Evolutionary conservation across 2,888 invertebrate species (phyloP), one percentile per base, ranked within the genome.

Genomic region (Steinernema hermaphroditum): DNA sequence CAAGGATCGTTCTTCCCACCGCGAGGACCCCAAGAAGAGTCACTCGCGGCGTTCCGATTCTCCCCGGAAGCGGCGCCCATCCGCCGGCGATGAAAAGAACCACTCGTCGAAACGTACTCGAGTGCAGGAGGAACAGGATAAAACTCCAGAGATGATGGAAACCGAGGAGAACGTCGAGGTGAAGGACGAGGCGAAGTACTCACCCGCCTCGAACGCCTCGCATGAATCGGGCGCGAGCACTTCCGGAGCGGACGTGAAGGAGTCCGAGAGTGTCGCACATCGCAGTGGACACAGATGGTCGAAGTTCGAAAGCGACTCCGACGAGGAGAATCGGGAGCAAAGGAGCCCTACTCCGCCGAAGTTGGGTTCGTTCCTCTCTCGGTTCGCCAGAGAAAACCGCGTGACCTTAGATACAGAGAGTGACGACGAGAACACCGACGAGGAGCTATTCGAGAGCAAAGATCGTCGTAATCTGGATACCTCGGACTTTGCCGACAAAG

Each of bases 401-500:
- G 4, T 8, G 9, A 6, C 27, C 19, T 14, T 27, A 54, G 54
- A 54, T 24, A 1, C 22, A 14, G 24, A 22, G 27, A 54, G 54
- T 16, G 54, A 54, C 6, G 54, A 54, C 54, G 54, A 54, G 6
- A 16, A 24, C 27, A 14, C 2, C 54, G 54, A 54, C 16, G 54
- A 54, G 6, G 54, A 54, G 27, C 27, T 4, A 12, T 27, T 19
- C 54, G 54, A 22, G 4, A 24, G 19, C 6, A 54, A 54, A 27
- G 27, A 27, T 16, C 54, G 54, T 27, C 54, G 27, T 14, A 8
- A 14, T 2, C n/a, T 9, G 54, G 27, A 54, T 27, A 8, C 6
- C 27, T 14, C 22, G 2, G 54, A 54, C 9, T 4, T 54, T 14
- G 54, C 27, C 22, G 54, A 54, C 12, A 77, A 78, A 49, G 49